Conservation (phyloP, 1,140 invertebrate species). For the Cecropterus lyciades region DNA sequence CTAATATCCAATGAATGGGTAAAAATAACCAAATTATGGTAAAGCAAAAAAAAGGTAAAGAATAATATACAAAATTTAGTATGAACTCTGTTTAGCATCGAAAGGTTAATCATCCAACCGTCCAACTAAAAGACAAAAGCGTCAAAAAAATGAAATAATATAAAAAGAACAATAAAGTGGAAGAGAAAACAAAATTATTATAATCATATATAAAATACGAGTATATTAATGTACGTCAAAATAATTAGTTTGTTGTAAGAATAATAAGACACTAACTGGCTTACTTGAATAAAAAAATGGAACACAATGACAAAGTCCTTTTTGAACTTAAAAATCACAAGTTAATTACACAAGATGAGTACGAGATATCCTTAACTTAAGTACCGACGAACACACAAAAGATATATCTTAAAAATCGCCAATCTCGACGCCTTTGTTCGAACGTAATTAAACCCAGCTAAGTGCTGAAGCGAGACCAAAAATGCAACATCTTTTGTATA, state of each 20-base stretch:
- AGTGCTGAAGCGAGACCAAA: conserved; percentile 33
- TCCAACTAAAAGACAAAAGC: no score
- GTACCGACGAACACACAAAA: conserved; percentile 13
- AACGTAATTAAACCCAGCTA: conserved; percentile 40
- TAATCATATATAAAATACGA: no score
- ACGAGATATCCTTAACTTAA: conserved; percentile 15
- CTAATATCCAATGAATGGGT: no score
- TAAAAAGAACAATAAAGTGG: no score
- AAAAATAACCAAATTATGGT: no score
- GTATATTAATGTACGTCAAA: no score
- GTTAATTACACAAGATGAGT: conserved; percentile 4
- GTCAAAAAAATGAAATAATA: no score
- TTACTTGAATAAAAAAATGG: neutral
- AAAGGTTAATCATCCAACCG: no score
- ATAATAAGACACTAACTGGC: neutral
- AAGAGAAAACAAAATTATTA: no score
- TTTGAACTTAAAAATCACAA: neutral
- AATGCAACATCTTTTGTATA: conserved; percentile 35
- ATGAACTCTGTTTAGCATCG: no score
- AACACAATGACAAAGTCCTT: neutral
- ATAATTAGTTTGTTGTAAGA: neutral
- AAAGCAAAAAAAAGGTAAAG: no score
- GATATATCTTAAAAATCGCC: conserved; percentile 38
- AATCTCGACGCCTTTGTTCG: conserved; percentile 40
- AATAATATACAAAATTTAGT: no score